phyloP scores from a whole-genome alignment of 2,797 vertebrate genomes.

The Tarsius wallacei region DNA sequence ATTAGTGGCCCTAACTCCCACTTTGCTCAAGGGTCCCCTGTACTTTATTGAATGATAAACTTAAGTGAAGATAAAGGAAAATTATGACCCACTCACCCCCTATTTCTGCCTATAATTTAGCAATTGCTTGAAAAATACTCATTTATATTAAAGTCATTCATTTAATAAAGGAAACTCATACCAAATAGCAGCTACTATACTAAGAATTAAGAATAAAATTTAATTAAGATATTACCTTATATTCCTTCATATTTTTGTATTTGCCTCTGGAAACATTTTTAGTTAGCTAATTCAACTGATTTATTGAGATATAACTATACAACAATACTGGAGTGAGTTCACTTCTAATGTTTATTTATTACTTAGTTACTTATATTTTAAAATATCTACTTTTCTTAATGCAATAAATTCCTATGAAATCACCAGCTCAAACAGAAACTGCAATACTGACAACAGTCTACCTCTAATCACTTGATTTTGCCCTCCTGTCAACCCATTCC shows the following conservation, averaged over 20 bases:
- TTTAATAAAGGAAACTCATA: background rate
- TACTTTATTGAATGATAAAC: background rate
- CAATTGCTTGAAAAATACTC: background rate
- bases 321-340: background rate
- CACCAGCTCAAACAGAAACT: background rate
- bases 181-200: background rate
- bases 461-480: background rate
- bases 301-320: background rate
- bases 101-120: background rate
- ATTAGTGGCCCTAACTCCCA: background rate
- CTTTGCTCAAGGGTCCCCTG: background rate
- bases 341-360: background rate
- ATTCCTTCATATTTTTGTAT: background rate
- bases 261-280: constrained; percentile 3
- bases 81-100: background rate
- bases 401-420: background rate
- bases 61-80: background rate
- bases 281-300: background rate
- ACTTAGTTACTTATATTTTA: background rate
- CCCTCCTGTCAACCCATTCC: background rate
- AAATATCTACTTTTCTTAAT: background rate
- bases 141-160: background rate
- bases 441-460: background rate
- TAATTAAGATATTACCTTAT: background rate
- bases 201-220: constrained; percentile 31